A percentile compares a stretch with the other conserved stretches of the same genome.
Conservation (phyloP, 2,113 vertebrate genomes). For the Phrynocephalus versicolor region DNA sequence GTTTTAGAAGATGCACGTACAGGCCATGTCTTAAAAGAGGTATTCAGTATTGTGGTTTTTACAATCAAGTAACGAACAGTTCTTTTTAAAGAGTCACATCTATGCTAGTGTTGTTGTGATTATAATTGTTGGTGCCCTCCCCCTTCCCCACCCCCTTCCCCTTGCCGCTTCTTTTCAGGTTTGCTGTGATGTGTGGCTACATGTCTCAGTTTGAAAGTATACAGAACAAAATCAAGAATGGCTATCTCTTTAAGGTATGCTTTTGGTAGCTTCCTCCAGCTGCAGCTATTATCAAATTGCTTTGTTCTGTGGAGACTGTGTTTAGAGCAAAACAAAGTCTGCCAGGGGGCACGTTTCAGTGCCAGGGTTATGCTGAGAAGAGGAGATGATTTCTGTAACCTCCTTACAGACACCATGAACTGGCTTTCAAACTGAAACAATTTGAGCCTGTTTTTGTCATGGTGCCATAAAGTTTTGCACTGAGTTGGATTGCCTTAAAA, state of each 20-base stretch:
- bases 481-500: not conserved
- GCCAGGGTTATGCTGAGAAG: not conserved
- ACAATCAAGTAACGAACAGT: not conserved
- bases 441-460: constrained; percentile 8
- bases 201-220: constrained; percentile 91
- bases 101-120: not conserved
- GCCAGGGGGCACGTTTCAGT: constrained; percentile 29
- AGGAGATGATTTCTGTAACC: constrained; percentile 14
- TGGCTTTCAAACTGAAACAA: constrained; percentile 20
- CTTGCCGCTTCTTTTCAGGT: constrained; percentile 78
- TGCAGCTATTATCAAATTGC: constrained; percentile 53
- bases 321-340: constrained; percentile 40
- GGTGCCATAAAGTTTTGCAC: constrained; percentile 16
- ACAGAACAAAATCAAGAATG: constrained; percentile 96
- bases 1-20: not conserved
- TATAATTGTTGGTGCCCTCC: not conserved
- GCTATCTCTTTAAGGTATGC: constrained; percentile 93
- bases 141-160: constrained; percentile 32
- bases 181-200: constrained; percentile 92
- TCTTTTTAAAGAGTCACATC: not conserved
- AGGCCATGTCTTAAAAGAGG: not conserved
- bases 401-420: not conserved
- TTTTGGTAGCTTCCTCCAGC: constrained; percentile 55
- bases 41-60: not conserved
- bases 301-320: constrained; percentile 40